A percentile compares a stretch with the other conserved stretches of the same genome.
These are phyloP conservation scores for Trilocha varians DNA, from an alignment of 2,888 invertebrate species.

Conservation along the genomic window DNA sequence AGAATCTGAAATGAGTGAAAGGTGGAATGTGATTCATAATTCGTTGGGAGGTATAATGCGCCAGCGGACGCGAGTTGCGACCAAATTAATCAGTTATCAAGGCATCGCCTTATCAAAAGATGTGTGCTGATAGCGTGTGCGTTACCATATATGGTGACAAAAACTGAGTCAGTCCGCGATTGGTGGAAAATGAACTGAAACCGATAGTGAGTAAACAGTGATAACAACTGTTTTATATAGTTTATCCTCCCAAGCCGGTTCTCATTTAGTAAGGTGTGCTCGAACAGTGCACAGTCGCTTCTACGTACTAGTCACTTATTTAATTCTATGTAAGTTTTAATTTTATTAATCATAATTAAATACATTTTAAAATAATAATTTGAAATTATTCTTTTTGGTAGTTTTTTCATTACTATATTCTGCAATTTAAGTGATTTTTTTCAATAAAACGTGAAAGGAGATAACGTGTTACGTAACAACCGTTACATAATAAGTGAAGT, in stretches of 20 bases:
- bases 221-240: conserved; percentile 71
- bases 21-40: conserved; percentile 32
- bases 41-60: conserved; percentile 1
- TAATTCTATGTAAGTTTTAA: conserved; percentile 51
- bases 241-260: conserved; percentile 58
- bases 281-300: conserved; percentile 49
- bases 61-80: conserved; percentile 8
- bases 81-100: conserved; percentile 38
- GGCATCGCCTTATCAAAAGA: conserved; percentile 43
- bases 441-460: background rate
- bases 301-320: conserved; percentile 40
- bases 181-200: conserved; percentile 70
- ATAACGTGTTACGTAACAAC: conserved; percentile 2
- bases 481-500: conserved; percentile 13
- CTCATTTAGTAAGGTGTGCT: conserved; percentile 60
- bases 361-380: conserved; percentile 10
- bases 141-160: conserved; percentile 87
- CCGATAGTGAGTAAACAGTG: conserved; percentile 67
- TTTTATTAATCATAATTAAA: conserved; percentile 13
- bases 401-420: background rate
- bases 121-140: conserved; percentile 41
- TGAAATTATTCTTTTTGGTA: conserved; percentile 12
- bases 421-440: background rate
- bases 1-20: conserved; percentile 34
- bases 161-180: conserved; percentile 73